phyloP scores from a whole-genome alignment of 2,888 invertebrate species.

The Macrophya alboannulata region DNA sequence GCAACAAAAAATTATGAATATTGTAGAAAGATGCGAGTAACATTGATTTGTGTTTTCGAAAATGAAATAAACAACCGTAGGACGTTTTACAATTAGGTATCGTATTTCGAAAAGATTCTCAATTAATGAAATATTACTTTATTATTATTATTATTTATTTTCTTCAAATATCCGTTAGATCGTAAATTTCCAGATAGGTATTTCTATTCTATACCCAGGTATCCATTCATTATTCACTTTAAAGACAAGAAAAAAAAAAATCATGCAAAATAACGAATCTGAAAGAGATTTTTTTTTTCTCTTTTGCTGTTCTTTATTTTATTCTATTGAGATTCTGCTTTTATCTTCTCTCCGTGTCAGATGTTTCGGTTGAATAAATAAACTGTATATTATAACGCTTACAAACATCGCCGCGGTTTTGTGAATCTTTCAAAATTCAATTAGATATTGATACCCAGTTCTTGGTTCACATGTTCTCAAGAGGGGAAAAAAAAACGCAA shows the following conservation, averaged over 20 bases:
- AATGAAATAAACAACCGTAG: slow-evolving; percentile 46
- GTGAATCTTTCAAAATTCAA: no score
- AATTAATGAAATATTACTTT: slow-evolving; percentile 76
- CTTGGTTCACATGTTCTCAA: no score
- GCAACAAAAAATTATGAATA: slow-evolving; percentile 26
- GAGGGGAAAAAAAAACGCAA: no score
- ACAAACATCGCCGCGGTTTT: not conserved
- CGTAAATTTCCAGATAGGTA: not conserved
- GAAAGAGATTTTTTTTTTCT: no score
- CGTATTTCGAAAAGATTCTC: slow-evolving; percentile 67
- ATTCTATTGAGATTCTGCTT: not conserved
- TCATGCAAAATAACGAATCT: no score
- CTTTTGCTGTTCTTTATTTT: no score
- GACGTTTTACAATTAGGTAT: slow-evolving; percentile 60
- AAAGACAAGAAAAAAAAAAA: not conserved
- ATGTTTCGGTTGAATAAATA: not conserved
- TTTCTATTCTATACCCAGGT: no score
- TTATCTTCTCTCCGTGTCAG: not conserved
- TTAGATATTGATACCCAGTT: no score
- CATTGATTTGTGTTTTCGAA: slow-evolving; percentile 55
- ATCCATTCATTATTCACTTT: no score
- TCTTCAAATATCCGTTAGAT: not conserved
- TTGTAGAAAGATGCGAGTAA: slow-evolving; percentile 46
- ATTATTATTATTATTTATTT: slow-evolving; percentile 59
- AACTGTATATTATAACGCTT: not conserved